A percentile compares a stretch with the other conserved stretches of the same genome.
Conservation (phyloP, 2,888 invertebrate species). For the Incurvaria masculella region DNA sequence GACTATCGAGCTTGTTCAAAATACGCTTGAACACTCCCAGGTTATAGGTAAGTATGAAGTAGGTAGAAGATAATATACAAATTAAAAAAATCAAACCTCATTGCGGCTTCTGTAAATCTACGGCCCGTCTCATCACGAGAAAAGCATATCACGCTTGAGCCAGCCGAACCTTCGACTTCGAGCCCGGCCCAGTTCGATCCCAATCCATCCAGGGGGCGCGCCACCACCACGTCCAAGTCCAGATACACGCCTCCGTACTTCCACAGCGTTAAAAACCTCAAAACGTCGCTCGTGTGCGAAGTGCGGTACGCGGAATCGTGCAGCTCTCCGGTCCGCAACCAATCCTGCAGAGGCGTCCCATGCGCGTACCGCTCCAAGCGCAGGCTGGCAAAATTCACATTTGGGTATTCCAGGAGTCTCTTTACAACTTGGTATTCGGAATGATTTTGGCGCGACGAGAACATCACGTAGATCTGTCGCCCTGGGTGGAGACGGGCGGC, state of each 20-base stretch:
- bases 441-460: slow-evolving; percentile 28
- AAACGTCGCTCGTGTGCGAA: slow-evolving; percentile 57
- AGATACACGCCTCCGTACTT: slow-evolving; percentile 61
- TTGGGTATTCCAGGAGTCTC: slow-evolving; percentile 34
- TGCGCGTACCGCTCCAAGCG: slow-evolving; percentile 37
- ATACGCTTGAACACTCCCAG: too few relatives aligned
- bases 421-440: not conserved
- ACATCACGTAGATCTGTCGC: slow-evolving; percentile 43
- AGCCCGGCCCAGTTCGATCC: slow-evolving; percentile 52
- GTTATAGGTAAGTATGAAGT: too few relatives aligned
- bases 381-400: slow-evolving; percentile 39
- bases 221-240: slow-evolving; percentile 57
- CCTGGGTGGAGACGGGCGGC: slow-evolving; percentile 54
- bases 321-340: slow-evolving; percentile 40
- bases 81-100: too few relatives aligned
- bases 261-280: slow-evolving; percentile 57
- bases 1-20: too few relatives aligned
- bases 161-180: slow-evolving; percentile 47
- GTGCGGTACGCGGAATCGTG: slow-evolving; percentile 45
- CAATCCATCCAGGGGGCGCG: slow-evolving; percentile 42
- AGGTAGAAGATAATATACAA: too few relatives aligned
- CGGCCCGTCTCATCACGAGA: slow-evolving; percentile 22
- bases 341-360: slow-evolving; percentile 46
- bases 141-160: slow-evolving; percentile 54
- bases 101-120: too few relatives aligned